Evolutionary conservation across 2,888 invertebrate genomes (phyloP).

Genomic region (Idaea dimidiata): DNA sequence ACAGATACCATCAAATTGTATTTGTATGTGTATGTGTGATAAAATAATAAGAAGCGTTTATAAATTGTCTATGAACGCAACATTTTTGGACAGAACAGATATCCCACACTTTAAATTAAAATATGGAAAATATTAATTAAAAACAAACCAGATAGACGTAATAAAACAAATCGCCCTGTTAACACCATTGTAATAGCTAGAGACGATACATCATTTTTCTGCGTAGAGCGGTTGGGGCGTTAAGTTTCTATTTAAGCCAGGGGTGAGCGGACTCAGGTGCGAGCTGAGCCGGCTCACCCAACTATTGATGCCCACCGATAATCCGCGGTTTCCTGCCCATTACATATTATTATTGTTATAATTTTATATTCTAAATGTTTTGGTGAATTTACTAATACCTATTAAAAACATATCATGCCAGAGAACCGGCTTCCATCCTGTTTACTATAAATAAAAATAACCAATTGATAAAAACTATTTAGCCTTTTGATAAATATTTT

Average conservation of each 20-base stretch:
- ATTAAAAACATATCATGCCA: too few species aligned
- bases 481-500: too few species aligned
- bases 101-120: neutral
- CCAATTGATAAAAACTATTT: too few species aligned
- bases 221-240: conserved; percentile 33
- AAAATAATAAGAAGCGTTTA: too few species aligned
- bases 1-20: too few species aligned
- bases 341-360: neutral
- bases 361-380: neutral
- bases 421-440: too few species aligned
- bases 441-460: too few species aligned
- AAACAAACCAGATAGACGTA: neutral
- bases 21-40: too few species aligned
- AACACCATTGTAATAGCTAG: neutral
- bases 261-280: conserved; percentile 60
- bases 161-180: conserved; percentile 1
- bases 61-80: too few species aligned
- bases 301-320: conserved; percentile 43
- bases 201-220: neutral
- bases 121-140: neutral
- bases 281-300: conserved; percentile 43
- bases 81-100: neutral
- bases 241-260: conserved; percentile 43
- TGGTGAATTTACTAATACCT: neutral
- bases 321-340: neutral